phyloP scores from a whole-genome alignment of 1,140 invertebrate genomes.

The Sitobion miscanthi region DNA sequence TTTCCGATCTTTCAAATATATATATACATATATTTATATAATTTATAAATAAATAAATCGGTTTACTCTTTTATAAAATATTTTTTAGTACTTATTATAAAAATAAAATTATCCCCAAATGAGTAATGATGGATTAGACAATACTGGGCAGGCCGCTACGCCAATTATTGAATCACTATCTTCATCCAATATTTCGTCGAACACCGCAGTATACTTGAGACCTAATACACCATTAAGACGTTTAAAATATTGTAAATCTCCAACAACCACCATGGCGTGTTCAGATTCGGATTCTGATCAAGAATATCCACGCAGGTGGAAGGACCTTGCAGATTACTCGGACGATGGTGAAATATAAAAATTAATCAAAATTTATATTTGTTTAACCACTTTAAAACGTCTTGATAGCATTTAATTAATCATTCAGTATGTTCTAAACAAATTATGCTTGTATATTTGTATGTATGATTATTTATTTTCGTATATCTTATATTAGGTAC shows the following conservation, averaged over 20 bases:
- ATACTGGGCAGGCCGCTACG: not conserved
- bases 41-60: not conserved
- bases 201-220: not conserved
- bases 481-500: not conserved
- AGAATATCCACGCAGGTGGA: conserved; percentile 31
- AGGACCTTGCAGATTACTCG: not conserved
- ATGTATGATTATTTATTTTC: conserved; percentile 1
- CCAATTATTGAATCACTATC: not conserved
- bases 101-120: not conserved
- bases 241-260: not conserved
- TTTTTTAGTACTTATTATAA: not conserved
- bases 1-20: not conserved
- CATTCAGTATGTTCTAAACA: not conserved
- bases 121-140: not conserved
- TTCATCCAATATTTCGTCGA: not conserved
- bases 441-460: not conserved
- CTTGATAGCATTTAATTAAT: conserved; percentile 12
- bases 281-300: conserved; percentile 44
- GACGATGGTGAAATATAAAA: conserved; percentile 19
- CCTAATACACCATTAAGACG: not conserved
- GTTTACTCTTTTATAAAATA: not conserved
- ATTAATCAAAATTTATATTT: not conserved
- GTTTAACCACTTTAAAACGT: not conserved
- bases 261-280: not conserved
- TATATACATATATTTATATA: not conserved